Percentiles rank a stretch among this genome's conserved stretches.
Evolutionary conservation across 1,140 invertebrate genomes (phyloP).

Genomic region (Oreohelix idahoensis): DNA sequence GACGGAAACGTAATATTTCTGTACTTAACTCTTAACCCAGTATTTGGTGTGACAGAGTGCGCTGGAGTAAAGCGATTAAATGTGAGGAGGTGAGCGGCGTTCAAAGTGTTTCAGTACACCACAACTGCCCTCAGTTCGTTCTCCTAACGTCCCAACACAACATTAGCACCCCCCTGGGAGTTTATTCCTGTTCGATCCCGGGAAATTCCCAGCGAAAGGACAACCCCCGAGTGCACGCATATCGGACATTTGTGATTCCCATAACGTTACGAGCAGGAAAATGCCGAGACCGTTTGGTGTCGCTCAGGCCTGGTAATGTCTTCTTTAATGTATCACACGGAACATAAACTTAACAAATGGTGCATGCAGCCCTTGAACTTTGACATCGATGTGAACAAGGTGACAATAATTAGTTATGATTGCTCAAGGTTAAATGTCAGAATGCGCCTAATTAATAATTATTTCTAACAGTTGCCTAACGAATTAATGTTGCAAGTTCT

Average conservation of each 20-base stretch:
- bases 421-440: too few relatives aligned
- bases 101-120: background rate
- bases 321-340: background rate
- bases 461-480: too few relatives aligned
- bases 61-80: too few relatives aligned
- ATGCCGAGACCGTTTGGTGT: background rate
- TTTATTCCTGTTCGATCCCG: background rate
- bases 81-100: background rate
- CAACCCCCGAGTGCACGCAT: background rate
- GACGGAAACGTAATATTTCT: too few relatives aligned
- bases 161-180: background rate
- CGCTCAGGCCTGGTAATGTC: background rate
- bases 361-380: too few relatives aligned
- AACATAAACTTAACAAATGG: too few relatives aligned
- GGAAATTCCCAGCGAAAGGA: background rate
- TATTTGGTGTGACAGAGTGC: too few relatives aligned
- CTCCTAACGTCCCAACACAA: background rate
- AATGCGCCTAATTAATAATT: too few relatives aligned
- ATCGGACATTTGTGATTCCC: background rate
- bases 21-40: too few relatives aligned
- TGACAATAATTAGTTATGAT: too few relatives aligned
- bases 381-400: too few relatives aligned
- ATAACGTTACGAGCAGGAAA: background rate
- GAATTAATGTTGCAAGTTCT: too few relatives aligned
- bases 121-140: background rate